Evolutionary conservation across 2,113 vertebrate genomes (phyloP), one percentile per base, ranked within the genome.

Genomic region (Lamprotornis superbus): DNA sequence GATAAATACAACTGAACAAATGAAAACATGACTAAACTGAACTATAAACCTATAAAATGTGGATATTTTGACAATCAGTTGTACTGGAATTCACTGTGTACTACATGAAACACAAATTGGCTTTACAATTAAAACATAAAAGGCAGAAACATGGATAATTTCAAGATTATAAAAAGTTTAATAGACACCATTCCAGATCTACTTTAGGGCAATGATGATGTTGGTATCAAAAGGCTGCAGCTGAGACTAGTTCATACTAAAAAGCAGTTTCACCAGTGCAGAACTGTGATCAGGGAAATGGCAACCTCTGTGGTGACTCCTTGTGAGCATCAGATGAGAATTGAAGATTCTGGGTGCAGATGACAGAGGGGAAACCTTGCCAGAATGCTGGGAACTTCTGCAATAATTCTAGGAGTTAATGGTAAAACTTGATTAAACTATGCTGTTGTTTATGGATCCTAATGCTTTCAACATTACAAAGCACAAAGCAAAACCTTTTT

Each of bases 391-490:
- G 64, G 57, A 97, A 78, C 25, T 85, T 84, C 42, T 52, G 53
- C 61, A 73, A 93, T 73, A 89, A 60, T 85, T 83, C 74, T 93
- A 37, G 27, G 49, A 69, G 22, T 85, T 90, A 93, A 94, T 63
- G 93, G 64, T 81, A 95, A 95, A 84, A 57, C 42, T 90, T 94
- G 90, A 97, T 97, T 85, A 92, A 96, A 96, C 92, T 74, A 78
- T 65, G 64, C 25, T 84, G 94, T 78, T 95, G 47, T 90, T 96
- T 90, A 35, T 18, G 17, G 33, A 57, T 74, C 49, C 82, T 93
- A 89, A 79, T 94, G 57, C 24, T 94, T 97, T 96, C 69, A 95
- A 95, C 40, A 42, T 90, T 73, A 93, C 84, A 79, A 91, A 76
- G 64, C 68, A 55, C 60, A 81, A 61, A 82, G 84, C 19, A 84